A percentile compares a stretch with the other conserved stretches of the same genome.
phyloP scores from a whole-genome alignment of 1,140 invertebrate species.

The Macrotrachela quadricornifera region DNA sequence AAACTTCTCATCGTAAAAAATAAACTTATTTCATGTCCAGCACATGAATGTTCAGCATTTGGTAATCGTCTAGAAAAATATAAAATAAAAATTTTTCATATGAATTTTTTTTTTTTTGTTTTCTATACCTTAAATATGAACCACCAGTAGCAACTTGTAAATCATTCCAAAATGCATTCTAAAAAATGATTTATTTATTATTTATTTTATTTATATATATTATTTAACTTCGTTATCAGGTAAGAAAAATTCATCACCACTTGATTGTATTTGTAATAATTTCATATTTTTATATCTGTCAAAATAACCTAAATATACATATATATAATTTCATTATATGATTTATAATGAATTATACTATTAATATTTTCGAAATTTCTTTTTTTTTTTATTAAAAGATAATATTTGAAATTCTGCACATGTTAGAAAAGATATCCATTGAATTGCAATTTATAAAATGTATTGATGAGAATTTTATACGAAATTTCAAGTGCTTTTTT shows the following conservation, averaged over 20 bases:
- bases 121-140: background rate
- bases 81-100: too few species aligned
- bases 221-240: slow-evolving; percentile 13
- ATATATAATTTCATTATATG: too few species aligned
- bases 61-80: slow-evolving; percentile 9
- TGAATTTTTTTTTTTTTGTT: background rate
- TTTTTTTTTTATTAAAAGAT: too few species aligned
- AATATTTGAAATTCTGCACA: too few species aligned
- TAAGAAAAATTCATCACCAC: slow-evolving; percentile 24
- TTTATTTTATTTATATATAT: too few species aligned
- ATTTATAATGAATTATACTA: too few species aligned
- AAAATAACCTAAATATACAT: slow-evolving; percentile 18
- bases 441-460: too few species aligned
- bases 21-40: slow-evolving; percentile 16
- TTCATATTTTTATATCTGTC: slow-evolving; percentile 16
- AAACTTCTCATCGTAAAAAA: slow-evolving; percentile 16
- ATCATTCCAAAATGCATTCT: slow-evolving; percentile 5
- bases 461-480: too few species aligned
- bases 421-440: background rate
- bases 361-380: too few species aligned
- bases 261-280: slow-evolving; percentile 16
- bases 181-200: too few species aligned
- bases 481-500: too few species aligned
- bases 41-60: slow-evolving; percentile 19
- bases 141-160: background rate